phyloP scores from a whole-genome alignment of 1,140 invertebrate species.

The Coptotermes formosanus region DNA sequence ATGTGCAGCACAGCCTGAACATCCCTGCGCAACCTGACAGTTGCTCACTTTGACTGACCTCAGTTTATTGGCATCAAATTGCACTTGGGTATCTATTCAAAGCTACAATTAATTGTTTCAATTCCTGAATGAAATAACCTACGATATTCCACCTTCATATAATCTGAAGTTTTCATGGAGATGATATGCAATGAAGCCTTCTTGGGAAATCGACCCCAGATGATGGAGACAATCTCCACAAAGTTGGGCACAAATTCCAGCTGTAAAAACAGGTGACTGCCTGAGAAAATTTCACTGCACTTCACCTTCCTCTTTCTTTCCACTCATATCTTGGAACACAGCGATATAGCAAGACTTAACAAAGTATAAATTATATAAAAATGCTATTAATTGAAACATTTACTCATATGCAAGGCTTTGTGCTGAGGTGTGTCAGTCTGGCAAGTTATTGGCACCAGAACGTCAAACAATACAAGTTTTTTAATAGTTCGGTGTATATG shows the following conservation, averaged over 20 bases:
- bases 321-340: background rate
- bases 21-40: background rate
- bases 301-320: background rate
- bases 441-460: background rate
- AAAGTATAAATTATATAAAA: background rate
- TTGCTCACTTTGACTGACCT: background rate
- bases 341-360: background rate
- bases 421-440: background rate
- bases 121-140: background rate
- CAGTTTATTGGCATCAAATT: background rate
- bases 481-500: too few relatives aligned
- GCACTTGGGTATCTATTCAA: background rate
- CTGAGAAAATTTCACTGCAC: too few relatives aligned
- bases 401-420: slow-evolving; percentile 5
- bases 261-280: too few relatives aligned
- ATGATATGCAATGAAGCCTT: too few relatives aligned
- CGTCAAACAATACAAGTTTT: background rate
- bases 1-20: background rate
- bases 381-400: background rate
- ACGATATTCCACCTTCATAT: background rate
- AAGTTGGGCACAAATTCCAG: too few relatives aligned
- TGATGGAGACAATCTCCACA: too few relatives aligned
- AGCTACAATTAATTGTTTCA: background rate
- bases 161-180: too few relatives aligned
- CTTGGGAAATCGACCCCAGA: too few relatives aligned